phyloP scores from a whole-genome alignment of 2,888 invertebrate species.

The Synergus laeviventris region DNA sequence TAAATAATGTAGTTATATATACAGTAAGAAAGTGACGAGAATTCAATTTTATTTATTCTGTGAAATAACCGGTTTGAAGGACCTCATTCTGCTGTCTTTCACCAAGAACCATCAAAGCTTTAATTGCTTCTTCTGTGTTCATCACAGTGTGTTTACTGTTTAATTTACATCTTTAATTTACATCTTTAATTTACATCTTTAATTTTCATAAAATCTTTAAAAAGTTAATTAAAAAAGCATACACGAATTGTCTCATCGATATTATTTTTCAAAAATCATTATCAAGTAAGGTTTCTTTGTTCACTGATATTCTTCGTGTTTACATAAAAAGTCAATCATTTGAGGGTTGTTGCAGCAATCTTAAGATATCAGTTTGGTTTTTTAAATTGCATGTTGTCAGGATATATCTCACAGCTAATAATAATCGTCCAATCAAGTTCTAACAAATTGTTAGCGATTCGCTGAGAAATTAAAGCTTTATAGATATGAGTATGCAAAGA shows the following conservation, averaged over 20 bases:
- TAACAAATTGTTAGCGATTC: neutral
- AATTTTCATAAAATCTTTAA: neutral
- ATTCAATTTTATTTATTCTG: conserved; percentile 3
- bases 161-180: neutral
- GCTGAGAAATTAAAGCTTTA: neutral
- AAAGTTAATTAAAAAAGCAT: neutral
- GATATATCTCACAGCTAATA: neutral
- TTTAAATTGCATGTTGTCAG: neutral
- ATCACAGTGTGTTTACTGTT: neutral
- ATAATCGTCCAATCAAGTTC: neutral
- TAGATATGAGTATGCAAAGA: neutral
- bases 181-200: neutral
- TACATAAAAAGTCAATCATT: conserved; percentile 13
- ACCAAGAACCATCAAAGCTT: conserved; percentile 19
- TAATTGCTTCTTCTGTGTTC: neutral
- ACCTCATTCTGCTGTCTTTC: conserved; percentile 16
- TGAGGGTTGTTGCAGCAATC: neutral
- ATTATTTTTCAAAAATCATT: conserved; percentile 7
- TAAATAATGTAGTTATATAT: neutral
- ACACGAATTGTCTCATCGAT: neutral
- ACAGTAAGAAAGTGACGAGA: neutral
- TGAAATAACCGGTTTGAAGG: conserved; percentile 15
- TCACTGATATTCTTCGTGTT: neutral
- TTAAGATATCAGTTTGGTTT: neutral
- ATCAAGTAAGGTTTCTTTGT: conserved; percentile 15